Conservation (phyloP, 1,140 invertebrate genomes). For the Carposina sasakii region DNA sequence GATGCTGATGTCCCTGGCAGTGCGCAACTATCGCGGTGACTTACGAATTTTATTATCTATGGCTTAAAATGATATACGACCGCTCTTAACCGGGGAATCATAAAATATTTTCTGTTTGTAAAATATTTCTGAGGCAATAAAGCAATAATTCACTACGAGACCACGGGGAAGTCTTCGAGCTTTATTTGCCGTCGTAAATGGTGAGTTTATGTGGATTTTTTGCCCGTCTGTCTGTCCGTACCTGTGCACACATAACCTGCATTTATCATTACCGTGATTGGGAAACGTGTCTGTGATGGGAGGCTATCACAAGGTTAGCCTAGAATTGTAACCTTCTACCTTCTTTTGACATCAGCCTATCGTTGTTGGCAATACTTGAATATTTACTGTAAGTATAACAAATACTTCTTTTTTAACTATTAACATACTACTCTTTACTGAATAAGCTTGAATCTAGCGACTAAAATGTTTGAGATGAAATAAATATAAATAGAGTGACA, state of each 20-base stretch:
- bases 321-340: no score
- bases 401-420: no score
- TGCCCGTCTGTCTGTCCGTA: slow-evolving; percentile 42
- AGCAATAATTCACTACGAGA: slow-evolving; percentile 71
- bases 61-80: slow-evolving; percentile 70
- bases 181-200: slow-evolving; percentile 71
- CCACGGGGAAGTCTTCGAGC: slow-evolving; percentile 66
- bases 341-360: no score
- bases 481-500: no score
- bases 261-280: slow-evolving; percentile 43
- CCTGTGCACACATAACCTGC: slow-evolving; percentile 46
- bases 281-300: slow-evolving; percentile 24
- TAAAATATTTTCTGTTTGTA: slow-evolving; percentile 73
- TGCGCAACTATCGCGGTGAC: no score
- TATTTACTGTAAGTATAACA: no score
- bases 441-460: no score
- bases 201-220: slow-evolving; percentile 64
- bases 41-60: slow-evolving; percentile 72
- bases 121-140: slow-evolving; percentile 72
- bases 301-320: no score
- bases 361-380: no score
- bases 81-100: slow-evolving; percentile 70
- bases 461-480: no score
- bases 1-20: no score
- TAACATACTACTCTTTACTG: no score